These are phyloP conservation scores for Hypocryptadius cinnamomeus DNA, from an alignment of 2,113 vertebrate species.

Conservation along the genomic window DNA sequence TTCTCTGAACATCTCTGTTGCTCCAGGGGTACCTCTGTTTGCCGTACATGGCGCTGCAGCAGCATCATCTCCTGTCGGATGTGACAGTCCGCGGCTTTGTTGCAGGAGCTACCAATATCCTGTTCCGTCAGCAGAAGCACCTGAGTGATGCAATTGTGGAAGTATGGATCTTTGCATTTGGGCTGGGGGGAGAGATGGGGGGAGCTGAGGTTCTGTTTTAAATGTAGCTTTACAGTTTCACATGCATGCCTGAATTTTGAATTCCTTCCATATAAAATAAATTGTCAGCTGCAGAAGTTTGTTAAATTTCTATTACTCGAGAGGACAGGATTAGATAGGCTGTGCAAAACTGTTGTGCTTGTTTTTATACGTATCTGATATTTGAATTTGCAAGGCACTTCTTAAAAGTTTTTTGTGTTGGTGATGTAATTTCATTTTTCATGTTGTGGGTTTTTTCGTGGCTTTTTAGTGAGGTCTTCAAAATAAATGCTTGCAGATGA, in stretches of 20 bases:
- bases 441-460: background rate
- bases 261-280: background rate
- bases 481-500: background rate
- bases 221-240: background rate
- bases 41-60: slow-evolving; percentile 97
- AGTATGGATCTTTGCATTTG: slow-evolving; percentile 56
- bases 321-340: background rate
- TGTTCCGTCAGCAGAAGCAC: slow-evolving; percentile 95
- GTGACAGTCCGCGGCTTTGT: slow-evolving; percentile 90
- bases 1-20: background rate
- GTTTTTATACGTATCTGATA: background rate
- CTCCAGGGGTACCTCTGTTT: slow-evolving; percentile 91
- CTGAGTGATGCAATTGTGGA: slow-evolving; percentile 92
- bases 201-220: background rate
- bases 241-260: background rate
- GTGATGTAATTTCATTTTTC: background rate
- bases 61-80: slow-evolving; percentile 95
- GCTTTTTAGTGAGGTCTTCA: background rate
- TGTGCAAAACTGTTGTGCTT: background rate
- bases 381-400: background rate
- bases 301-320: background rate
- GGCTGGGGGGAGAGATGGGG: background rate
- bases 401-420: background rate
- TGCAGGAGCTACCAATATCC: slow-evolving; percentile 94
- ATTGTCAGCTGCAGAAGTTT: background rate